These are phyloP conservation scores for Pantala flavescens DNA, from an alignment of 1,140 invertebrate species.

Conservation along the genomic window DNA sequence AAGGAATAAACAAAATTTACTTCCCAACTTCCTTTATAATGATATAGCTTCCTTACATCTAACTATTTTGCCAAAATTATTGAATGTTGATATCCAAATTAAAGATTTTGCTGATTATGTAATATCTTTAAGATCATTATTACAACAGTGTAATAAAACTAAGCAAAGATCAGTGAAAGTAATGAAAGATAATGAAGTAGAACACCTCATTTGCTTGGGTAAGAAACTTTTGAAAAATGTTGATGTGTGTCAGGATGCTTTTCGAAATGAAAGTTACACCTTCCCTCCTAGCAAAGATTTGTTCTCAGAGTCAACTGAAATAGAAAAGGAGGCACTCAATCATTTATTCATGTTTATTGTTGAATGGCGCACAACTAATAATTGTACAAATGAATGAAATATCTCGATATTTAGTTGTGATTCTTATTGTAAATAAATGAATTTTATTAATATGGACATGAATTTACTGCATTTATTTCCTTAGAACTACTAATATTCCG, in stretches of 20 bases:
- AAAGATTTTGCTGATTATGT: conserved; percentile 22
- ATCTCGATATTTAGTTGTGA: too few species aligned
- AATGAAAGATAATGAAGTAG: conserved; percentile 24
- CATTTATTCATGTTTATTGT: neutral
- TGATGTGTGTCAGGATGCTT: conserved; percentile 28
- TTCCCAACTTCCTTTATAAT: too few species aligned
- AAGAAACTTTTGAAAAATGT: conserved; percentile 23
- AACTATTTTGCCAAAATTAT: neutral
- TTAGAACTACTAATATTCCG: too few species aligned
- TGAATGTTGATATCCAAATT: neutral
- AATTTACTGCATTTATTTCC: too few species aligned
- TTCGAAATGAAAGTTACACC: conserved; percentile 27
- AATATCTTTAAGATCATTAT: conserved; percentile 21
- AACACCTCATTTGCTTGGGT: conserved; percentile 23
- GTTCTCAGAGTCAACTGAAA: neutral
- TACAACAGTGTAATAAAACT: conserved; percentile 22
- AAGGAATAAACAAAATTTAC: too few species aligned
- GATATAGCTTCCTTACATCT: neutral
- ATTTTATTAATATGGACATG: too few species aligned
- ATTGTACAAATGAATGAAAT: too few species aligned
- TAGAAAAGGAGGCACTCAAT: neutral
- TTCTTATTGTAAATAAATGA: too few species aligned
- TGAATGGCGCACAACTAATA: too few species aligned
- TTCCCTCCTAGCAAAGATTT: neutral
- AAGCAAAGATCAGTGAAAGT: conserved; percentile 21